Base-by-base conservation (phyloP, 2,113 vertebrate genomes). In the Brachionichthys hirsutus region DNA sequence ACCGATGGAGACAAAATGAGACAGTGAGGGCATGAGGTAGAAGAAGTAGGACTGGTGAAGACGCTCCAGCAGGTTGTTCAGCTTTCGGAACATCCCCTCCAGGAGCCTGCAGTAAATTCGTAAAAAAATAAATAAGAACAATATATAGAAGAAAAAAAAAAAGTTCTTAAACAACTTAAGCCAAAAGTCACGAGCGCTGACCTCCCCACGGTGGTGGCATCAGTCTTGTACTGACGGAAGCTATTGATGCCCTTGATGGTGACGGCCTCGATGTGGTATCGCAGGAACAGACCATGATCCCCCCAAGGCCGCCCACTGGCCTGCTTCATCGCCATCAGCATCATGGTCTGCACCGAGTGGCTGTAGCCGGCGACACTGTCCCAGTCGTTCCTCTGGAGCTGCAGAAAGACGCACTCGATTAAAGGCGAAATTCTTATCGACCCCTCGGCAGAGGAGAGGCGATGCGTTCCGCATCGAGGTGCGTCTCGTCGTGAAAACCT, bases 21-120 rank as follows among this genome's bases (percentile, higher is more conserved):
- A 92, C 7, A 97, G 92, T 0, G 93, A 94, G 0, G 95, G 93
- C 54, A 97, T 88, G 55, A 98, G 90, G 88, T 97, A 98, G 87
- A 98, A 92, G 81, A 98, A 98, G 73, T 94, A 98, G 0, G 95
- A 97, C 87, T 98, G 95, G 78, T 98, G 95, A 1, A 98, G 90
- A 0, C 94, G 92, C 77, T 98, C 95, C 60, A 97, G 88, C 2
- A 98, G 94, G 70, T 98, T 97, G 68, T 98, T 98, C 72, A 98
- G 89, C 67, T 97, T 97, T 11, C 95, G 94, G 67, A 92, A 94
- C 91, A 95, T 93, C 49, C 95, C 95, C 75, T 98, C 95, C 65
- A 97, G 70, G 1, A 94, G 91, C 81, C 95, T 98, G 87, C 0
- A 49, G 6, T 16, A 4, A 24, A 41, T 69, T n/a, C n/a, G n/a